These are phyloP conservation scores for Acanthosepion lycidas DNA, from an alignment of 2,888 invertebrate genomes.

Conservation along the genomic window DNA sequence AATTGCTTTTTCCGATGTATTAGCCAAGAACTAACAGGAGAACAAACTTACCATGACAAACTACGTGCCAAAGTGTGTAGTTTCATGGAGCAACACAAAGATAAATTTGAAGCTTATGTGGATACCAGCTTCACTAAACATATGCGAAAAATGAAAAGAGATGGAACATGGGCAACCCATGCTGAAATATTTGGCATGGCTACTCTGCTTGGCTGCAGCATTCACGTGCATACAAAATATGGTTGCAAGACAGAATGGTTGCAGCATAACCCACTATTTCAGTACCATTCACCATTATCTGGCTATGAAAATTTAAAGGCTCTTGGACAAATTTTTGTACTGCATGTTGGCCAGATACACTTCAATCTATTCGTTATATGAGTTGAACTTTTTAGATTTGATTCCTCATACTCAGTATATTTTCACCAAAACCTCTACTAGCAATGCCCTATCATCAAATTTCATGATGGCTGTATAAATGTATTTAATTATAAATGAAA, in stretches of 20 bases:
- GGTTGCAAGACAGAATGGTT: slow-evolving; percentile 39
- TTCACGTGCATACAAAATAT: slow-evolving; percentile 38
- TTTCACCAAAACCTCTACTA: background rate
- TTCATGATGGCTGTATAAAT: background rate
- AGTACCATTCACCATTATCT: background rate
- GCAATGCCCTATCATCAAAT: background rate
- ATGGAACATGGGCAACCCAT: slow-evolving; percentile 45
- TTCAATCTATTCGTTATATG: slow-evolving; percentile 23
- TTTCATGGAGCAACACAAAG: slow-evolving; percentile 1
- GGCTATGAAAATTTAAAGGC: background rate
- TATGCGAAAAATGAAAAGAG: slow-evolving; percentile 41
- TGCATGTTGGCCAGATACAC: background rate
- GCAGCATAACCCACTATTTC: slow-evolving; percentile 41
- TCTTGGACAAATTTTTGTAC: slow-evolving; percentile 24
- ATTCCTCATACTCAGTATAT: background rate
- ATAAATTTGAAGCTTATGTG: slow-evolving; percentile 41
- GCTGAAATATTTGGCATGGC: slow-evolving; percentile 46
- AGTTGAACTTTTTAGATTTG: background rate
- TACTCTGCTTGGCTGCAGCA: slow-evolving; percentile 37
- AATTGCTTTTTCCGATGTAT: slow-evolving; percentile 44
- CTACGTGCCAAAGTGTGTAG: background rate
- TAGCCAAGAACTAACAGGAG: slow-evolving; percentile 34
- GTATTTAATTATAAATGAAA: background rate
- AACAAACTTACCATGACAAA: background rate
- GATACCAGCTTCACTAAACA: slow-evolving; percentile 7